Evolutionary conservation across 2,888 invertebrate genomes (phyloP), one percentile per base, ranked within the genome.

Genomic region (Nycteola revayana): DNA sequence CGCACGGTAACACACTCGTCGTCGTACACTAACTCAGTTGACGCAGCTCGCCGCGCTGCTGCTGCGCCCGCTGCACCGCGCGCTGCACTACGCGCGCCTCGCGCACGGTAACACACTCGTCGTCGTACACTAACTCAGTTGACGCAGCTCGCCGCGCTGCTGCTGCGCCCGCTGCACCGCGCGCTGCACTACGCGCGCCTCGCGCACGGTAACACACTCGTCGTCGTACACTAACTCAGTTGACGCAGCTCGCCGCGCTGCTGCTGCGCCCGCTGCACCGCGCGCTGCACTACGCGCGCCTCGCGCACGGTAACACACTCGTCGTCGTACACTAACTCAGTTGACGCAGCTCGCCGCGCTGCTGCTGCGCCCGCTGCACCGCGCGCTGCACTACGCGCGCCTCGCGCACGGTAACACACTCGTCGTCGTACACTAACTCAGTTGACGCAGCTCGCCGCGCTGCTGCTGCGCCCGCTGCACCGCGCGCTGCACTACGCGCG

Each of bases 221-320:
- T n/a, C n/a, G n/a, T n/a, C n/a, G n/a, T n/a, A n/a, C n/a, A n/a
- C n/a, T n/a, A n/a, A n/a, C n/a, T n/a, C n/a, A n/a, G n/a, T n/a
- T n/a, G n/a, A n/a, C n/a, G n/a, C n/a, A n/a, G n/a, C n/a, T n/a
- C 31, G 94, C 94, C 27, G 93, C 94, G 40, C 93, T 97, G 69
- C 90, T 97, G 26, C 84, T 97, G 49, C 96, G 96, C 67, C 97
- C 97, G 7, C 86, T 96, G 25, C 95, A 96, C 79, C 90, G 97
- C 41, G 83, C 97, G 42, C 82, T 95, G 21, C 95, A 96, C 72
- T 96, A 96, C 82, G 3, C 3, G 9, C 2, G 3, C 3, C 43
- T 60, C 17, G 49, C 58, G 10, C 44, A 46, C 25, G 60, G 60
- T 57, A 32, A n/a, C n/a, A n/a, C n/a, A n/a, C n/a, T n/a, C n/a